A percentile compares a stretch with the other conserved stretches of the same genome.
Evolutionary conservation across 2,113 vertebrate species (phyloP).

Genomic region (Protobothrops flavoviridis): DNA sequence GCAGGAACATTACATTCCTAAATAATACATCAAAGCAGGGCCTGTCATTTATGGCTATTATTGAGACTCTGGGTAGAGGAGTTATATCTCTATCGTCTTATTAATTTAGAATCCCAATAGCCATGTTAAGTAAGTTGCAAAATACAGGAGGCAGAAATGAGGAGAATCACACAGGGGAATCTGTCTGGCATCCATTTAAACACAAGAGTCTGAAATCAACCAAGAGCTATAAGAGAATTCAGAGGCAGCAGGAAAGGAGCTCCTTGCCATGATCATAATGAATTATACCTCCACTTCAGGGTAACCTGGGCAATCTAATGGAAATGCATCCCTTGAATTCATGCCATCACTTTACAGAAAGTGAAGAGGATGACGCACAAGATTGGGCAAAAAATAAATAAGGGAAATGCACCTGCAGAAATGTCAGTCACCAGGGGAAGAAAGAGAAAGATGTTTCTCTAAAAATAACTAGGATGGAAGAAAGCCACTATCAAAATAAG

Average conservation of each 20-base stretch:
- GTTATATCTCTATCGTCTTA: constrained; percentile 42
- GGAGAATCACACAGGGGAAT: constrained; percentile 12
- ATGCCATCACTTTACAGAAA: constrained; percentile 42
- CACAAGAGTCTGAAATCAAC: constrained; percentile 44
- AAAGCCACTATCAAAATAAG: background rate
- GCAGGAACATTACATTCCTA: constrained; percentile 25
- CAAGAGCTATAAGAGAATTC: constrained; percentile 36
- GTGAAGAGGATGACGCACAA: background rate
- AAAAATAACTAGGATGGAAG: constrained; percentile 23
- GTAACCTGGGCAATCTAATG: constrained; percentile 1
- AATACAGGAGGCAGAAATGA: background rate
- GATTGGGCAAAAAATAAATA: constrained; percentile 19
- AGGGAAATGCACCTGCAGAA: constrained; percentile 3
- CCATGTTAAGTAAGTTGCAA: constrained; percentile 5
- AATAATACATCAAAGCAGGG: constrained; percentile 63
- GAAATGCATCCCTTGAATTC: constrained; percentile 33
- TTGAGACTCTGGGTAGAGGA: constrained; percentile 40
- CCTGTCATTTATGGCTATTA: constrained; percentile 49
- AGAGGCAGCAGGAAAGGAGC: constrained; percentile 37
- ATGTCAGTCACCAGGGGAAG: background rate
- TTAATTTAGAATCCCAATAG: constrained; percentile 49
- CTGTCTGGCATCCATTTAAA: constrained; percentile 27
- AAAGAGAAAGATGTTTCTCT: constrained; percentile 18
- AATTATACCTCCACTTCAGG: constrained; percentile 39
- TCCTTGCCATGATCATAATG: constrained; percentile 48